These are phyloP conservation scores for Ectobius pallidus DNA, from an alignment of 2,888 invertebrate genomes.

Conservation along the genomic window DNA sequence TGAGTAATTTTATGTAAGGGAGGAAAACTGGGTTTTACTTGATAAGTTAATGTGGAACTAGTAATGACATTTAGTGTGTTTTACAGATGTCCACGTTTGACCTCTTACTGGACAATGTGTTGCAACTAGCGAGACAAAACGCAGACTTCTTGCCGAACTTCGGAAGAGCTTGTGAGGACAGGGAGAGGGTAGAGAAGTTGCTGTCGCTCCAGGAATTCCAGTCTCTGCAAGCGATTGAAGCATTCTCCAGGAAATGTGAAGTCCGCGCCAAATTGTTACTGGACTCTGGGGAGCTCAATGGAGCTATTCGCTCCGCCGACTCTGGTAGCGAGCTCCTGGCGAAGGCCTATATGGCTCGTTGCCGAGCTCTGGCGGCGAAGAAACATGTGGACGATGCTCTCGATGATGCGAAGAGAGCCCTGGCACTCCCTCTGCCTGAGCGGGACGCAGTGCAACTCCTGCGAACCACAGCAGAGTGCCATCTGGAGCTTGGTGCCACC, in stretches of 20 bases:
- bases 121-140: conserved; percentile 10
- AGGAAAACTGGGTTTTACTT: too few relatives aligned
- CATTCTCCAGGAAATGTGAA: conserved; percentile 15
- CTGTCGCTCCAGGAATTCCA: conserved; percentile 6
- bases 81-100: conserved; percentile 24
- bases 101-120: neutral
- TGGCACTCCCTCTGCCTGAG: neutral
- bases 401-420: neutral
- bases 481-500: neutral
- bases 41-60: too few relatives aligned
- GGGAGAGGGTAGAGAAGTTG: conserved; percentile 12
- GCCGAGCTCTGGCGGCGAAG: neutral
- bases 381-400: neutral
- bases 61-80: too few relatives aligned
- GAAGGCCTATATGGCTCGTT: neutral
- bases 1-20: too few relatives aligned
- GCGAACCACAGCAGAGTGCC: neutral
- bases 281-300: conserved; percentile 2
- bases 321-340: conserved; percentile 10
- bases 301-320: conserved; percentile 5
- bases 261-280: neutral
- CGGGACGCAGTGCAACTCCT: neutral
- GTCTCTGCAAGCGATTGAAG: neutral
- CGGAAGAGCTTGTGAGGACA: conserved; percentile 9
- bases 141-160: conserved; percentile 24